These are phyloP conservation scores for Sarcophaga bullata DNA, from an alignment of 1,140 invertebrate genomes.

Conservation along the genomic window DNA sequence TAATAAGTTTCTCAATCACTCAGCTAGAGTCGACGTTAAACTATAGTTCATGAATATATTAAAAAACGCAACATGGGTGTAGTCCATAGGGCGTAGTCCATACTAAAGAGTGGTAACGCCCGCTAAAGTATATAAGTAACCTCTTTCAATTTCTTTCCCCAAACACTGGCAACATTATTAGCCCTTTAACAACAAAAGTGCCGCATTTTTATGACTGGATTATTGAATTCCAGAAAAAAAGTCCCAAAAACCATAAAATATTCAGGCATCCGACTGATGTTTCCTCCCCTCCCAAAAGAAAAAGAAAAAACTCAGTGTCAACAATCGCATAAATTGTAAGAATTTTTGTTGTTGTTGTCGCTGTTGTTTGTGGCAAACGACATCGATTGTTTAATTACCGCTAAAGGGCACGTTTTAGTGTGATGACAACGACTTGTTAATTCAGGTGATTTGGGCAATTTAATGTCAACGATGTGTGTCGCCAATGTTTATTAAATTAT, in stretches of 20 bases:
- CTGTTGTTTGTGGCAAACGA: too few species aligned
- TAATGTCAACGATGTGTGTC: slow-evolving; percentile 41
- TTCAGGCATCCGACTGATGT: neutral
- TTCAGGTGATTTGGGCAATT: slow-evolving; percentile 41
- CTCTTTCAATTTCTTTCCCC: neutral
- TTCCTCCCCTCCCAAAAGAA: neutral
- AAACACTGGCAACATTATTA: neutral
- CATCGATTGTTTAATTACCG: slow-evolving; percentile 37
- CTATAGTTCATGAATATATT: too few species aligned
- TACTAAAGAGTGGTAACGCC: too few species aligned
- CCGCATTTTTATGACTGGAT: slow-evolving; percentile 12
- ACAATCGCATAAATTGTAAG: slow-evolving; percentile 29
- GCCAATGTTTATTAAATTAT: slow-evolving; percentile 28
- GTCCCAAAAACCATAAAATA: too few species aligned
- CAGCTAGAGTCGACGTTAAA: too few species aligned
- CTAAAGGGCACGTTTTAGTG: slow-evolving; percentile 38
- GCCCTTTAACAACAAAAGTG: neutral
- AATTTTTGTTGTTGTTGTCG: slow-evolving; percentile 27
- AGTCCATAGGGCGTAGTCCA: too few species aligned
- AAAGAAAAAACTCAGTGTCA: slow-evolving; percentile 18
- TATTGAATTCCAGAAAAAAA: too few species aligned
- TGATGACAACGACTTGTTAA: slow-evolving; percentile 21
- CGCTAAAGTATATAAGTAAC: too few species aligned
- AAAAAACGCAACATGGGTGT: too few species aligned
- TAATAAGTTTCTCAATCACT: too few species aligned